These are phyloP conservation scores for Furcifer pardalis DNA, from an alignment of 2,797 vertebrate species.

Conservation along the genomic window DNA sequence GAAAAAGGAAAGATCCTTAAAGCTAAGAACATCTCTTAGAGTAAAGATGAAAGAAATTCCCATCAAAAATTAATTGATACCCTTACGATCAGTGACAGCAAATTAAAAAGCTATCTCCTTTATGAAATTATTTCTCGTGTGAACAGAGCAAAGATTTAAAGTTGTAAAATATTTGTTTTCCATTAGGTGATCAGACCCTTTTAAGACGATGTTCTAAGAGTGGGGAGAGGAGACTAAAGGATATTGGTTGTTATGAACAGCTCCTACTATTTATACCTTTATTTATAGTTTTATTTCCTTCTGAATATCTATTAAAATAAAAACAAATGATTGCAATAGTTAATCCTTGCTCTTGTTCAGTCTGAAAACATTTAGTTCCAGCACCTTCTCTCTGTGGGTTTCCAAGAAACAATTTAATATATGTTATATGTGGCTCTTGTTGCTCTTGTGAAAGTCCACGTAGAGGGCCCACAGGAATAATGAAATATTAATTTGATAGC, in stretches of 20 bases:
- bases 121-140: conserved; percentile 63
- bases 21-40: conserved; percentile 62
- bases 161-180: conserved; percentile 68
- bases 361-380: conserved; percentile 79
- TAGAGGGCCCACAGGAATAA: conserved; percentile 80
- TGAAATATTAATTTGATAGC: conserved; percentile 88
- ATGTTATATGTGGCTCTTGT: conserved; percentile 72
- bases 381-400: conserved; percentile 62
- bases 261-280: conserved; percentile 29
- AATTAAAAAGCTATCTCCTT: conserved; percentile 66
- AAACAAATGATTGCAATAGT: conserved; percentile 60
- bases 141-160: conserved; percentile 63
- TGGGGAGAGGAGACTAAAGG: conserved; percentile 30
- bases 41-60: conserved; percentile 68
- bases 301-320: conserved; percentile 61
- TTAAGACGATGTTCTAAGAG: conserved; percentile 51
- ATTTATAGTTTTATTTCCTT: conserved; percentile 54
- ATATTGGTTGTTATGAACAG: conserved; percentile 39
- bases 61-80: conserved; percentile 73
- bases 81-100: conserved; percentile 74
- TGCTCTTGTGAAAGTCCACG: conserved; percentile 80
- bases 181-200: conserved; percentile 65
- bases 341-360: conserved; percentile 76
- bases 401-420: conserved; percentile 75
- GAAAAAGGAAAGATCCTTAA: conserved; percentile 66